Evolutionary conservation across 2,113 vertebrate species (phyloP).

Genomic region (Pluvianellus socialis): DNA sequence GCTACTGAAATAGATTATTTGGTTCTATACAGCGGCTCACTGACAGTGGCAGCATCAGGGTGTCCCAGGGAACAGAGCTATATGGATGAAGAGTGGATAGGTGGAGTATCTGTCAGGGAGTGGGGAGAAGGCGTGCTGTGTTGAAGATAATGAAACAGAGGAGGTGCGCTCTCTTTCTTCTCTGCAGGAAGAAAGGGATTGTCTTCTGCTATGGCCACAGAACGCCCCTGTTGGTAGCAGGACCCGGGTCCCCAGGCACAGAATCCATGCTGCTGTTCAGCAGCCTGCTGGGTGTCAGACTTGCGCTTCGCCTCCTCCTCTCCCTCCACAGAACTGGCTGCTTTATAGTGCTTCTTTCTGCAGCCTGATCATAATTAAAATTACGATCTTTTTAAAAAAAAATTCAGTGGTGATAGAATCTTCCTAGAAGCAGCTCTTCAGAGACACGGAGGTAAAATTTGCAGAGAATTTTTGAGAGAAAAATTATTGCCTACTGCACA

Average conservation of each 20-base stretch:
- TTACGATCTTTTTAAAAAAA: neutral
- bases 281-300: neutral
- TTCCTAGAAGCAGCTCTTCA: neutral
- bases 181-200: neutral
- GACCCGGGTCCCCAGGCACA: neutral
- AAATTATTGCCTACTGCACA: neutral
- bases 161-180: neutral
- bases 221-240: accelerated
- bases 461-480: neutral
- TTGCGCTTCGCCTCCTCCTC: neutral
- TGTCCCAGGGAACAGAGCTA: neutral
- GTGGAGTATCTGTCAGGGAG: neutral
- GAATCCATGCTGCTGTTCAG: neutral
- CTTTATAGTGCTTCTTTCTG: neutral
- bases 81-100: neutral
- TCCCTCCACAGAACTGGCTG: neutral
- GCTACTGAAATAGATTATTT: neutral
- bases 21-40: neutral
- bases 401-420: neutral
- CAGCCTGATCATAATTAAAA: neutral
- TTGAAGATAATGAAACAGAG: neutral
- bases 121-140: neutral
- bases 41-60: neutral
- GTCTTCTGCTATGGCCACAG: neutral
- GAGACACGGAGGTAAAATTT: neutral